phyloP scores from a whole-genome alignment of 2,888 invertebrate genomes.

The Tridacna gigas region DNA sequence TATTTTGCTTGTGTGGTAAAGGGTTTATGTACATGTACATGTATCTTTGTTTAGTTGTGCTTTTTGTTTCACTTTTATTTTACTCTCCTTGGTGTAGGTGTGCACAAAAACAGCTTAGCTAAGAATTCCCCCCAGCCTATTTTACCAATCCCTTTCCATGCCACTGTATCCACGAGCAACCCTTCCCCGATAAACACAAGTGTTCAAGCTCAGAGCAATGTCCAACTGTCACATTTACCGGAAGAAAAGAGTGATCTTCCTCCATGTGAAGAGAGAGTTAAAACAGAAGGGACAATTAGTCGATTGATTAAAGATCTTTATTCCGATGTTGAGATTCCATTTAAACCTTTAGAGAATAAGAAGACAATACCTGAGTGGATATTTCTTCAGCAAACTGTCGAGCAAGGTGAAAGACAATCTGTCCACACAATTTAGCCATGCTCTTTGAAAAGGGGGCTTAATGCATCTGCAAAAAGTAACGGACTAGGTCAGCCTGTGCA shows the following conservation, averaged over 20 bases:
- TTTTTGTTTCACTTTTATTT: slow-evolving; percentile 6
- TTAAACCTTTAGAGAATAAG: slow-evolving; percentile 46
- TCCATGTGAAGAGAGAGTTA: neutral
- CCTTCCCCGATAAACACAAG: neutral
- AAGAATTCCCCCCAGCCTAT: slow-evolving; percentile 25
- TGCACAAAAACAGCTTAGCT: slow-evolving; percentile 33
- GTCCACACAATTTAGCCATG: too few species aligned
- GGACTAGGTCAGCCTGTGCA: too few species aligned
- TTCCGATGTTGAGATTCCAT: slow-evolving; percentile 60
- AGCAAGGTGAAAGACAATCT: slow-evolving; percentile 20
- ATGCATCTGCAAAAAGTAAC: too few species aligned
- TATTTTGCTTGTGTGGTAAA: neutral
- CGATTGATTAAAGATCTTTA: slow-evolving; percentile 63
- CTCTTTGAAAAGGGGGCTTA: too few species aligned
- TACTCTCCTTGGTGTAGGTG: slow-evolving; percentile 54
- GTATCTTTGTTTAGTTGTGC: neutral
- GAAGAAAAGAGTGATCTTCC: slow-evolving; percentile 10
- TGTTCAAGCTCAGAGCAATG: neutral
- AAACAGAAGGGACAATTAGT: slow-evolving; percentile 42
- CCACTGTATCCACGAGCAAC: neutral
- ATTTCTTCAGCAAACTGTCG: slow-evolving; percentile 37
- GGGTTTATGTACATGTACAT: neutral
- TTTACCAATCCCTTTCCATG: slow-evolving; percentile 49
- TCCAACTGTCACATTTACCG: slow-evolving; percentile 9
- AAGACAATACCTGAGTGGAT: slow-evolving; percentile 57